Conservation (phyloP, 2,797 vertebrate species). For the Dromococcyx pavoninus region DNA sequence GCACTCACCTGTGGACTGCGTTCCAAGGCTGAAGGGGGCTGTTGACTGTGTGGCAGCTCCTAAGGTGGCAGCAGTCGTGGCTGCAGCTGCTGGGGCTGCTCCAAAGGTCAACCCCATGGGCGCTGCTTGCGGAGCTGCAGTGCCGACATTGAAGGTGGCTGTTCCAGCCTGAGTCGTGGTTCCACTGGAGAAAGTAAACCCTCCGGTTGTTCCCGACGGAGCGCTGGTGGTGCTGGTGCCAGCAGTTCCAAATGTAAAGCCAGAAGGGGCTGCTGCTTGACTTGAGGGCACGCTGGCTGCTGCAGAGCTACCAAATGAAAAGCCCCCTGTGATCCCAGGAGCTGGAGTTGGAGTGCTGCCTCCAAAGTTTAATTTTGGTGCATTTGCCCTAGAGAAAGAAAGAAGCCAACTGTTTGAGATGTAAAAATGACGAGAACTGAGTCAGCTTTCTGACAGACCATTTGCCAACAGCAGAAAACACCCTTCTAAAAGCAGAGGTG, state of each 20-base stretch:
- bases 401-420: neutral
- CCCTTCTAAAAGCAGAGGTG: neutral
- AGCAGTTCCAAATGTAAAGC: constrained; percentile 71
- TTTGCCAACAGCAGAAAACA: neutral
- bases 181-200: constrained; percentile 69
- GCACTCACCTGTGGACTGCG: constrained; percentile 56
- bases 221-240: neutral
- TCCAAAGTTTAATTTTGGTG: constrained; percentile 77
- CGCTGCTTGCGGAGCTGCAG: neutral
- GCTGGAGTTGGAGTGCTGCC: constrained; percentile 64
- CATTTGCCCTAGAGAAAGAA: constrained; percentile 31
- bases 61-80: constrained; percentile 7
- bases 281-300: constrained; percentile 49
- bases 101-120: constrained; percentile 53
- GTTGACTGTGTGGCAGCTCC: constrained; percentile 50
- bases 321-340: constrained; percentile 20
- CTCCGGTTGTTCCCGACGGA: constrained; percentile 21
- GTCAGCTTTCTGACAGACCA: neutral
- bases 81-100: neutral
- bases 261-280: constrained; percentile 58
- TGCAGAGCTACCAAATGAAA: constrained; percentile 71
- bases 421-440: fast-evolving
- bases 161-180: neutral
- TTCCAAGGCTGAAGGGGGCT: constrained; percentile 71
- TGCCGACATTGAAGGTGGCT: neutral